Evolutionary conservation across 2,797 vertebrate genomes (phyloP).

Genomic region (Pygocentrus nattereri): DNA sequence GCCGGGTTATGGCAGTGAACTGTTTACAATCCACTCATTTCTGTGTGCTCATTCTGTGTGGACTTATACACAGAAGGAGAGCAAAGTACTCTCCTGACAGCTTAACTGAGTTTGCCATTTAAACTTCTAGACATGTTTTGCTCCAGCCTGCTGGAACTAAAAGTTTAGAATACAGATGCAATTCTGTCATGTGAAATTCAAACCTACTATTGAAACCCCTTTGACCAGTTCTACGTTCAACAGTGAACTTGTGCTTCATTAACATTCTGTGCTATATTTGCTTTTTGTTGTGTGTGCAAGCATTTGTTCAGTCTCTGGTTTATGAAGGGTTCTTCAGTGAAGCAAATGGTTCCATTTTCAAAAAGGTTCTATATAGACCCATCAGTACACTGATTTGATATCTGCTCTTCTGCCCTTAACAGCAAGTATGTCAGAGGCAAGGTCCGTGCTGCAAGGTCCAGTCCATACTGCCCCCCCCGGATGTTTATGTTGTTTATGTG

Average conservation of each 20-base stretch:
- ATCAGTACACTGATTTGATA: too few species aligned
- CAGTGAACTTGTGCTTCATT: not conserved
- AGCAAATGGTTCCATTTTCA: too few species aligned
- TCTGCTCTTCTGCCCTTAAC: not conserved
- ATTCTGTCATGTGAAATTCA: not conserved
- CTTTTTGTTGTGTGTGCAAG: not conserved
- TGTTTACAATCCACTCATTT: slow-evolving; percentile 39
- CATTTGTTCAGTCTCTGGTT: not conserved
- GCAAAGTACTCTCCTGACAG: not conserved
- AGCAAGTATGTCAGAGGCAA: not conserved
- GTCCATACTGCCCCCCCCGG: too few species aligned
- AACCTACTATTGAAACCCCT: not conserved
- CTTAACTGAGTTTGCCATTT: not conserved
- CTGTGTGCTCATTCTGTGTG: not conserved
- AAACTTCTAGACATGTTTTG: not conserved
- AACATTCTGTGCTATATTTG: not conserved
- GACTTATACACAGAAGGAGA: not conserved
- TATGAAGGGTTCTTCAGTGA: too few species aligned
- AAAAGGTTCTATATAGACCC: too few species aligned
- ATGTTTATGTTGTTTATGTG: too few species aligned
- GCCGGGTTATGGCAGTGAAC: slow-evolving; percentile 36
- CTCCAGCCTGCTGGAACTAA: not conserved
- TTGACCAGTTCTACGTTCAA: slow-evolving; percentile 7
- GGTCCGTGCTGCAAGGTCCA: too few species aligned
- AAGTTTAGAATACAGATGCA: not conserved